phyloP scores from a whole-genome alignment of 1,140 invertebrate species.

The Lasioglossum albipes region DNA sequence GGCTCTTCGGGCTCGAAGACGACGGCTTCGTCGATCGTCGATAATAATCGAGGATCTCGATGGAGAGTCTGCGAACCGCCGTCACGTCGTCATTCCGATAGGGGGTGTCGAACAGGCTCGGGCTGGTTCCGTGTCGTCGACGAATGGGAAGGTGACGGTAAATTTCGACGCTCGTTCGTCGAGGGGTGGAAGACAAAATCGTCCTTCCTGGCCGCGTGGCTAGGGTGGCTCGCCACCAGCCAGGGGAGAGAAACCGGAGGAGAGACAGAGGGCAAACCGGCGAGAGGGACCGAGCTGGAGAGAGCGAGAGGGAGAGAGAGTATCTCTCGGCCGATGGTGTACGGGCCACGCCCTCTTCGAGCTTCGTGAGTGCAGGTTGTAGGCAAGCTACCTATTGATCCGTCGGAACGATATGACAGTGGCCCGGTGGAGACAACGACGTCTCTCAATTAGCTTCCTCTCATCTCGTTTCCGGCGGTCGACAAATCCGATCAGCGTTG shows the following conservation, averaged over 20 bases:
- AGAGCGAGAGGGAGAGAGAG: conserved; percentile 36
- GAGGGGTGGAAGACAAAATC: conserved; percentile 64
- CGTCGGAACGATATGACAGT: conserved; percentile 75
- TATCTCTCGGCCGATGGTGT: conserved; percentile 71
- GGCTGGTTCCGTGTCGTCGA: background rate
- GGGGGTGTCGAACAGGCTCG: background rate
- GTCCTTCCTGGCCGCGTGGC: conserved; percentile 44
- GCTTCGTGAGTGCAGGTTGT: conserved; percentile 75
- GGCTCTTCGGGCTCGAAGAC: background rate
- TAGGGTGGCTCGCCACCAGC: conserved; percentile 8
- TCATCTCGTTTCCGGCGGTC: conserved; percentile 11
- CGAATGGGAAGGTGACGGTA: conserved; percentile 25
- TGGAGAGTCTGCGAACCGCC: background rate
- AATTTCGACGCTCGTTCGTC: conserved; percentile 38
- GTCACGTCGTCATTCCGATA: background rate
- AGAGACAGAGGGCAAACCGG: conserved; percentile 16
- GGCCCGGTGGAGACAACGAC: conserved; percentile 76
- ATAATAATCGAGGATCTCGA: background rate
- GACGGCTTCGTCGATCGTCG: too few relatives aligned
- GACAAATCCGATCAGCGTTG: background rate
- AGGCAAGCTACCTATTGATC: conserved; percentile 79
- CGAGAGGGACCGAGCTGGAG: conserved; percentile 22
- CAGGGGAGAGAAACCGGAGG: conserved; percentile 23
- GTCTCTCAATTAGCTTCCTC: conserved; percentile 74
- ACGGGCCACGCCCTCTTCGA: conserved; percentile 79